A percentile compares a stretch with the other conserved stretches of the same genome.
Evolutionary conservation across 2,888 invertebrate species (phyloP).

Genomic region (Acanthosepion pharaonis): DNA sequence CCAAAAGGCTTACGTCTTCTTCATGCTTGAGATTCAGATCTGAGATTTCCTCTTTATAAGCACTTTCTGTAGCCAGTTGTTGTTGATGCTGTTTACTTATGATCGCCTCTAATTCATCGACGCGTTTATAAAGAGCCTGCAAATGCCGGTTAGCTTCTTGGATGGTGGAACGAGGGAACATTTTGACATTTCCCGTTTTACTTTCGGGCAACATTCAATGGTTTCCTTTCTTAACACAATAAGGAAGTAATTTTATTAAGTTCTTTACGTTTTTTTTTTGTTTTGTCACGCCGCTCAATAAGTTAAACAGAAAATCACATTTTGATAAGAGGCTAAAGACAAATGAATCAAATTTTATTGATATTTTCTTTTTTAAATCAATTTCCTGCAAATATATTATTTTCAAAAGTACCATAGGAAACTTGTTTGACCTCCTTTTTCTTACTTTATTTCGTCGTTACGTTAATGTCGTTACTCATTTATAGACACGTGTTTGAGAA

Average conservation of each 20-base stretch:
- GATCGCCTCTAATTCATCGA: slow-evolving; percentile 68
- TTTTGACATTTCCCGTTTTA: slow-evolving; percentile 48
- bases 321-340: too few species aligned
- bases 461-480: too few species aligned
- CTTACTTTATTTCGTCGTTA: too few species aligned
- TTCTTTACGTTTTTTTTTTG: not conserved
- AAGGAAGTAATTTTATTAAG: not conserved
- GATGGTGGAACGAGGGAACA: slow-evolving; percentile 68
- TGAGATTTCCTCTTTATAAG: slow-evolving; percentile 52
- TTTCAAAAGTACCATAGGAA: too few species aligned
- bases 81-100: slow-evolving; percentile 63
- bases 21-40: slow-evolving; percentile 55
- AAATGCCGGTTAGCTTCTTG: slow-evolving; percentile 73
- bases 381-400: too few species aligned
- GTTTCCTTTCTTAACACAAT: not conserved
- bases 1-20: not conserved
- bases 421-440: too few species aligned
- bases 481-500: too few species aligned
- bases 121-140: slow-evolving; percentile 68
- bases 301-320: too few species aligned
- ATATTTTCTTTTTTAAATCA: too few species aligned
- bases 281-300: too few species aligned
- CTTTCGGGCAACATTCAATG: not conserved
- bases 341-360: too few species aligned
- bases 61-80: slow-evolving; percentile 60